Percentiles rank a stretch among this genome's conserved stretches.
These are phyloP conservation scores for Drosophila novamexicana DNA, from an alignment of 1,140 invertebrate genomes.

Conservation along the genomic window DNA sequence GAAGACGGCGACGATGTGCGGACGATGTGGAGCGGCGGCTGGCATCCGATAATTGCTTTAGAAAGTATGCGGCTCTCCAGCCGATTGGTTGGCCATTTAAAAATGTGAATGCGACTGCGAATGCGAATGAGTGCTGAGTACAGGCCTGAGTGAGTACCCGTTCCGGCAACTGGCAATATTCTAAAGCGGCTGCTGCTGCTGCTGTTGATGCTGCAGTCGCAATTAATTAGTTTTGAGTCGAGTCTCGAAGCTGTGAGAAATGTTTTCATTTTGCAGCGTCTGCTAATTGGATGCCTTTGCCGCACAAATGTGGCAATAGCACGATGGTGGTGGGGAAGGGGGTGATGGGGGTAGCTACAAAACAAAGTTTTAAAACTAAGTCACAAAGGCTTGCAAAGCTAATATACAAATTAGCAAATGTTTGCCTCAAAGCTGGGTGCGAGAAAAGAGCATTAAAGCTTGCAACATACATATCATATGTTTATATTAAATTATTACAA, in stretches of 20 bases:
- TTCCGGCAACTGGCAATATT: slow-evolving; percentile 12
- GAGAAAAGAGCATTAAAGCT: too few relatives aligned
- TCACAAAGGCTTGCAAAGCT: too few relatives aligned
- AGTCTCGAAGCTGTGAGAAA: slow-evolving; percentile 68
- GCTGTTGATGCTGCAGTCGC: slow-evolving; percentile 32
- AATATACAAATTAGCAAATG: too few relatives aligned
- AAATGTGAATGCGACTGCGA: slow-evolving; percentile 41
- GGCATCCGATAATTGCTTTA: slow-evolving; percentile 83
- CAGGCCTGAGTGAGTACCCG: background rate
- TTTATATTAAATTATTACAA: too few relatives aligned
- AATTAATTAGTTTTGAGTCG: slow-evolving; percentile 70
- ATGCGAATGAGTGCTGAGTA: slow-evolving; percentile 21
- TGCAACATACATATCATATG: too few relatives aligned
- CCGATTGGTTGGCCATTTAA: slow-evolving; percentile 65
- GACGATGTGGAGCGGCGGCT: slow-evolving; percentile 16
- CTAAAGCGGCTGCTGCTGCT: background rate
- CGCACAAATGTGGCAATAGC: background rate
- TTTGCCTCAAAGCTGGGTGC: too few relatives aligned
- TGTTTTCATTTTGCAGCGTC: slow-evolving; percentile 78
- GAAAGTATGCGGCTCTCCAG: slow-evolving; percentile 73
- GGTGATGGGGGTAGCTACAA: background rate
- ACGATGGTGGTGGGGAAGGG: too few relatives aligned
- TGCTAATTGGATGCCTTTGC: slow-evolving; percentile 61
- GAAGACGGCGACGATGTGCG: slow-evolving; percentile 6
- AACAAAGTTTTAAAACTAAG: background rate